These are phyloP conservation scores for Corticium candelabrum DNA, from an alignment of 37 sponge, comb jelly and placozoan species.

Conservation along the genomic window DNA sequence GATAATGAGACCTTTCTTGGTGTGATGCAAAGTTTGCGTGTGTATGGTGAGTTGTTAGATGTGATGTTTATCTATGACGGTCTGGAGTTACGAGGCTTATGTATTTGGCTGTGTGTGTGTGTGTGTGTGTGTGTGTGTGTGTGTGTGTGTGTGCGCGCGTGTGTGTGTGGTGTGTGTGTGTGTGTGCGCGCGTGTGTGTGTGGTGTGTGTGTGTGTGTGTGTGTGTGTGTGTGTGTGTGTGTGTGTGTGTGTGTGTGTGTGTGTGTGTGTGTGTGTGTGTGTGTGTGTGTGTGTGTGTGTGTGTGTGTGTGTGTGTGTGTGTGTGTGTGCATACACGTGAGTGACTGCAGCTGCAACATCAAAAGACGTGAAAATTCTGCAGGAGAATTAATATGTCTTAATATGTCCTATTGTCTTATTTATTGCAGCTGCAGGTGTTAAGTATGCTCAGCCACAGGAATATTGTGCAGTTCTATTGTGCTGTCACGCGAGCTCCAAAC, in stretches of 20 bases:
- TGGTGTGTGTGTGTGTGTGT: conserved; percentile 22
- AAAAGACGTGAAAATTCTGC: not conserved
- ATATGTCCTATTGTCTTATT: not conserved
- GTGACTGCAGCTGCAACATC: not conserved
- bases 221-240: conserved; percentile 22
- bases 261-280: conserved; percentile 22
- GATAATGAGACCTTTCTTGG: too few species aligned
- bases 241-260: conserved; percentile 20
- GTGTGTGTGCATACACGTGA: not conserved
- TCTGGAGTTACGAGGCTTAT: too few species aligned
- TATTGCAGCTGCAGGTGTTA: conserved; percentile 54
- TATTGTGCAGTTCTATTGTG: conserved; percentile 83
- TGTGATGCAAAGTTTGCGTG: too few species aligned
- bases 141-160: conserved; percentile 20
- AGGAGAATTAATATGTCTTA: not conserved
- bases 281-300: conserved; percentile 17
- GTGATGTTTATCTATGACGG: too few species aligned
- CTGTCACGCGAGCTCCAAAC: conserved; percentile 52
- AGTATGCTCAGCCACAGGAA: conserved; percentile 76
- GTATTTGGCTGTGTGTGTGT: too few species aligned
- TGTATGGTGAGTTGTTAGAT: too few species aligned
- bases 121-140: conserved; percentile 16
- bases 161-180: too few species aligned
- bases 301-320: not conserved
- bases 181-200: too few species aligned